phyloP scores from a whole-genome alignment of 2,888 invertebrate genomes.

The Exephanes ischioxanthus region DNA sequence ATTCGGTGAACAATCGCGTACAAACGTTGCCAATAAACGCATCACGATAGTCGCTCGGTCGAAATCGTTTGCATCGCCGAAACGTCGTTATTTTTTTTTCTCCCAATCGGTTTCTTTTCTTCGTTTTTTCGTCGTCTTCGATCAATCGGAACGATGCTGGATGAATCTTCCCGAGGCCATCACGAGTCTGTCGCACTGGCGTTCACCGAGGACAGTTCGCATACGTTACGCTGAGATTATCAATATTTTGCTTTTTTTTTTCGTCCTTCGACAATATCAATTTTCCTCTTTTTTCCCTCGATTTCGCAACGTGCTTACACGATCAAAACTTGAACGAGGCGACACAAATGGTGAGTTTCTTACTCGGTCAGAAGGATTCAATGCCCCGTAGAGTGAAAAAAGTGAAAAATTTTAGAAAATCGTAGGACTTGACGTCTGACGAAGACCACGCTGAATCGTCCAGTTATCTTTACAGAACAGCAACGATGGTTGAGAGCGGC shows the following conservation, averaged over 20 bases:
- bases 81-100: slow-evolving; percentile 3
- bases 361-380: neutral
- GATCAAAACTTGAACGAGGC: neutral
- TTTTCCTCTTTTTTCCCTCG: neutral
- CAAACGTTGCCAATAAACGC: slow-evolving; percentile 24
- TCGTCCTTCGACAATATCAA: slow-evolving; percentile 16
- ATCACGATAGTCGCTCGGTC: neutral
- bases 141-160: slow-evolving; percentile 64
- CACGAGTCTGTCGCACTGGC: slow-evolving; percentile 53
- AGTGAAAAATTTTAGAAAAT: neutral
- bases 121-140: slow-evolving; percentile 29
- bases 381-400: neutral
- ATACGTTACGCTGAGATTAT: slow-evolving; percentile 58
- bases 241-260: slow-evolving; percentile 23
- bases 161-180: slow-evolving; percentile 63
- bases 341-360: slow-evolving; percentile 34
- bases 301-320: neutral
- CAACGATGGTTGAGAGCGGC: slow-evolving; percentile 79
- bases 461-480: slow-evolving; percentile 60
- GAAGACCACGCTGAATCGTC: neutral
- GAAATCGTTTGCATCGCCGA: slow-evolving; percentile 19
- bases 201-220: slow-evolving; percentile 50
- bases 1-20: slow-evolving; percentile 36
- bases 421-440: neutral
- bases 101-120: neutral